These are phyloP conservation scores for Enteromius mattozi DNA, from an alignment of 2,797 vertebrate genomes.

Conservation along the genomic window DNA sequence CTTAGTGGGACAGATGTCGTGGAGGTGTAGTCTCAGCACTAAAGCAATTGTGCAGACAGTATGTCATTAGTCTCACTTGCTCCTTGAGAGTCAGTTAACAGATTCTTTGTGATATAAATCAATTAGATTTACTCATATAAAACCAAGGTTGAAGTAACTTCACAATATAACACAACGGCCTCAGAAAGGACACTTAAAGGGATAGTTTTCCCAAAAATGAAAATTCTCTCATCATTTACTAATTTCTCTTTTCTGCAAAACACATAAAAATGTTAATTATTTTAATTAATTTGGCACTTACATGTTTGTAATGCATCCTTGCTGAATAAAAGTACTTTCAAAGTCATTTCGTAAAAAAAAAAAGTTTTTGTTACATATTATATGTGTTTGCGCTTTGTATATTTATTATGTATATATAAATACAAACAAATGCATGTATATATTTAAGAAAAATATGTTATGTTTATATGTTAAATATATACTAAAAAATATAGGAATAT, in stretches of 20 bases:
- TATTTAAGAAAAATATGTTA: no score
- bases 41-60: slow-evolving; percentile 2
- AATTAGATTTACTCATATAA: neutral
- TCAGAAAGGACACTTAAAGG: neutral
- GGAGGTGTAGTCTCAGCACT: neutral
- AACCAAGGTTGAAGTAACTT: neutral
- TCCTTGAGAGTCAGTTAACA: neutral
- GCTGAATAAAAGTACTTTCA: no score
- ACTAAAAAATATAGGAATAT: no score
- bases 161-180: neutral
- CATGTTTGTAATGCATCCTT: no score
- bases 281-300: no score
- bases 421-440: no score
- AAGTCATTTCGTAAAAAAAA: no score
- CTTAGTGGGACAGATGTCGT: slow-evolving; percentile 17
- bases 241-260: neutral
- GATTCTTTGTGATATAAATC: slow-evolving; percentile 2
- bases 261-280: neutral
- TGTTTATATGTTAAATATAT: no score
- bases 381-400: no score
- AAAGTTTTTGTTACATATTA: no score
- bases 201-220: neutral
- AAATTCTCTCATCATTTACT: neutral
- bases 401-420: no score
- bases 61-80: slow-evolving; percentile 9